Conservation (phyloP, 1,140 invertebrate genomes). For the Drosophila trapezifrons region DNA sequence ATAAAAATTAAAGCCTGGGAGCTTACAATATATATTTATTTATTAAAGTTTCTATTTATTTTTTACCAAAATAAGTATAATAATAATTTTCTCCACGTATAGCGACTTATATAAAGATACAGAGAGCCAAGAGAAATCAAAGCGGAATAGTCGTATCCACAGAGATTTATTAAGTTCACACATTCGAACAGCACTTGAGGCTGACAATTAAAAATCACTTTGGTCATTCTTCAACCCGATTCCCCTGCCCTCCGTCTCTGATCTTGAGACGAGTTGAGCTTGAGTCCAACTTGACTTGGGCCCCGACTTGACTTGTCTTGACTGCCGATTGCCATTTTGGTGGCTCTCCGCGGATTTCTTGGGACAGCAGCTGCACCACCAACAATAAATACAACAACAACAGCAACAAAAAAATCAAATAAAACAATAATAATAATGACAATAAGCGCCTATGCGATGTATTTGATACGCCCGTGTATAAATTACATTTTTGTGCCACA, state of each 20-base stretch:
- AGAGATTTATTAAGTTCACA: constrained; percentile 80
- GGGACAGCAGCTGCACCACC: constrained; percentile 23
- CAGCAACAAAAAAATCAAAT: constrained; percentile 6
- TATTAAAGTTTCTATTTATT: neutral
- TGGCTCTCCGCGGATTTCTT: constrained; percentile 24
- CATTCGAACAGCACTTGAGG: constrained; percentile 77
- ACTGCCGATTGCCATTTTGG: constrained; percentile 65
- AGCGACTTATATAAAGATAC: neutral
- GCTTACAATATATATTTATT: no score
- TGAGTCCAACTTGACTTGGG: constrained; percentile 20
- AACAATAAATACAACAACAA: neutral
- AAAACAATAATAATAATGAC: constrained; percentile 18
- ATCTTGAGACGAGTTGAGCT: neutral
- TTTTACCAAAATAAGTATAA: neutral
- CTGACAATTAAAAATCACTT: constrained; percentile 82
- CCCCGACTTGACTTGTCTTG: constrained; percentile 45
- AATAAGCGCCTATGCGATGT: constrained; percentile 39
- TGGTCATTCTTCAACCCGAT: constrained; percentile 20
- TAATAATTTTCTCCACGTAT: neutral
- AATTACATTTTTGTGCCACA: constrained; percentile 18
- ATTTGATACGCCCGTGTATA: constrained; percentile 53
- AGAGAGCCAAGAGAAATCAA: constrained; percentile 47
- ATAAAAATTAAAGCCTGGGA: no score
- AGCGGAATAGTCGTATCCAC: constrained; percentile 36
- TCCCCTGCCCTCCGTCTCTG: no score